phyloP scores from a whole-genome alignment of 1,140 invertebrate species.

The Pygmarrhopalites habei region DNA sequence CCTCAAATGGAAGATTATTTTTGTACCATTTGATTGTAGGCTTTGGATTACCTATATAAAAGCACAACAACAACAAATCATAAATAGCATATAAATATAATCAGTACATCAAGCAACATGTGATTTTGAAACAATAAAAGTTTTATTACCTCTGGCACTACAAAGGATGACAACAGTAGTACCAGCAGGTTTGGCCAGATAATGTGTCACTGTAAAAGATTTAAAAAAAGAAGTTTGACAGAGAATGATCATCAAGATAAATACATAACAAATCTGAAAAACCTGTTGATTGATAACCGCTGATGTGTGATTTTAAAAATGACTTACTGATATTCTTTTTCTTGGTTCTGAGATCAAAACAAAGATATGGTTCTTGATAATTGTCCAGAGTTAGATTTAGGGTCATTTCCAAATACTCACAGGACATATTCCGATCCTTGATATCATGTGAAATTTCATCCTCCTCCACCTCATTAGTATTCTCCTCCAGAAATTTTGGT shows the following conservation, averaged over 20 bases:
- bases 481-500: background rate
- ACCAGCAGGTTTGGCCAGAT: slow-evolving; percentile 23
- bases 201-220: slow-evolving; percentile 36
- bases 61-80: too few relatives aligned
- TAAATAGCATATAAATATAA: too few relatives aligned
- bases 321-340: too few relatives aligned
- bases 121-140: too few relatives aligned
- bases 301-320: too few relatives aligned
- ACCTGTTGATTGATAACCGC: too few relatives aligned
- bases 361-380: slow-evolving; percentile 19
- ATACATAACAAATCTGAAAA: too few relatives aligned
- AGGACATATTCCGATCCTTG: background rate
- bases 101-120: too few relatives aligned
- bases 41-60: slow-evolving; percentile 62
- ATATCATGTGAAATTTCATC: background rate
- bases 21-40: slow-evolving; percentile 71
- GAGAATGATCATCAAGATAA: too few relatives aligned
- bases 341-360: slow-evolving; percentile 27
- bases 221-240: too few relatives aligned
- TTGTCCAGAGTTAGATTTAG: too few relatives aligned
- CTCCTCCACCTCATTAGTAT: background rate
- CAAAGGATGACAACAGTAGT: slow-evolving; percentile 26
- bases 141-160: slow-evolving; percentile 29
- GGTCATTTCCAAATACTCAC: background rate
- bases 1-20: slow-evolving; percentile 67